A percentile compares a stretch with the other conserved stretches of the same genome.
Evolutionary conservation across 2,888 invertebrate genomes (phyloP).

Genomic region (Lochmaea crataegi): DNA sequence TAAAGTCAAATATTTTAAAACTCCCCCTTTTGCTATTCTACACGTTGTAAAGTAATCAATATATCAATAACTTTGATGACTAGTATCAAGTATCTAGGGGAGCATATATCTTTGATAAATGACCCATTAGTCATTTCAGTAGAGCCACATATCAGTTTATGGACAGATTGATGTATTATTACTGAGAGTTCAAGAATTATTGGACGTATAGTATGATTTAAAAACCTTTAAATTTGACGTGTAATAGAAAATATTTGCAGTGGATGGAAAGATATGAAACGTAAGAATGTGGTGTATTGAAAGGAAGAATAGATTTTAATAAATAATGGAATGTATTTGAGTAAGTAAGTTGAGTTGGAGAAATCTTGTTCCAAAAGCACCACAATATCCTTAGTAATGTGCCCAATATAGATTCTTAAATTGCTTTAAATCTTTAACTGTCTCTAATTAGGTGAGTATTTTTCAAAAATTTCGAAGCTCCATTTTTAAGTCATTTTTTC

Average conservation of each 20-base stretch:
- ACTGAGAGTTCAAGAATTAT: constrained; percentile 38
- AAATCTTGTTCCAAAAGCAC: no score
- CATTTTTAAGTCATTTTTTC: no score
- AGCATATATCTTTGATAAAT: constrained; percentile 42
- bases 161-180: constrained; percentile 44
- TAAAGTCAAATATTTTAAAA: not conserved
- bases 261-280: not conserved
- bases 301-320: not conserved
- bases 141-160: constrained; percentile 43
- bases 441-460: no score
- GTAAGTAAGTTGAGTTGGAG: no score
- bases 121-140: constrained; percentile 35
- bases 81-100: constrained; percentile 41
- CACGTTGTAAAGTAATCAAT: constrained; percentile 34
- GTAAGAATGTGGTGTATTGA: not conserved
- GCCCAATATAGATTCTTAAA: no score
- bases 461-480: no score
- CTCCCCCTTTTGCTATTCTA: not conserved
- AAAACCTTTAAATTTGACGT: constrained; percentile 18
- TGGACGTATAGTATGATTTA: constrained; percentile 34
- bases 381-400: no score
- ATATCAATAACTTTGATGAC: constrained; percentile 50
- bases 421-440: no score
- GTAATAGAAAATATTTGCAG: constrained; percentile 1
- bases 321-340: not conserved